A percentile compares a stretch with the other conserved stretches of the same genome.
These are phyloP conservation scores for Saccopteryx bilineata DNA, from an alignment of 2,113 vertebrate species.

Conservation along the genomic window DNA sequence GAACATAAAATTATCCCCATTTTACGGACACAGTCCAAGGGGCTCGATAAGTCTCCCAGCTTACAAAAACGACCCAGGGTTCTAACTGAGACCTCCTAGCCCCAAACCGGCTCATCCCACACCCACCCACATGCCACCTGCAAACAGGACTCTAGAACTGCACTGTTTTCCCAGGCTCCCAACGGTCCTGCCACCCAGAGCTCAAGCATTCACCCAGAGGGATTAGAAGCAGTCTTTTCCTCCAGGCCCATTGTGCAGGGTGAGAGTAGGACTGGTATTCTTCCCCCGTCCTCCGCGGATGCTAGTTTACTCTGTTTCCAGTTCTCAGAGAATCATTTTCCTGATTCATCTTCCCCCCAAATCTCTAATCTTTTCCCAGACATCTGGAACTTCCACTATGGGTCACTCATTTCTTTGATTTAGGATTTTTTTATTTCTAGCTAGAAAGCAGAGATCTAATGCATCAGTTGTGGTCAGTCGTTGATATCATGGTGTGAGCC, in stretches of 20 bases:
- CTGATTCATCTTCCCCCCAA: neutral
- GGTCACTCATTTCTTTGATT: constrained; percentile 8
- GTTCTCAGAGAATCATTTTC: neutral
- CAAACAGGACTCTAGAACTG: neutral
- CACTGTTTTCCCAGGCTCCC: neutral
- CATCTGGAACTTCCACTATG: neutral
- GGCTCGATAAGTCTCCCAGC: neutral
- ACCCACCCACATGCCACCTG: too few species aligned
- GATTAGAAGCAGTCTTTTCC: neutral
- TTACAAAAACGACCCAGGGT: neutral
- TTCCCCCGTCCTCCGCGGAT: too few species aligned
- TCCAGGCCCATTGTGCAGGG: neutral
- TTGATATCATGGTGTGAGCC: neutral
- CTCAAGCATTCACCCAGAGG: neutral
- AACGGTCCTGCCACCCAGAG: neutral
- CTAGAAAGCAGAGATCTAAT: neutral
- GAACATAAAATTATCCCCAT: neutral
- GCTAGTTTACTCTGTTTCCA: neutral
- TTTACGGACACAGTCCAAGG: neutral
- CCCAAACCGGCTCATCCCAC: neutral
- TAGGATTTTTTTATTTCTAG: neutral
- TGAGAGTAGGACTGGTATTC: neutral
- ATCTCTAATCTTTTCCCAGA: neutral
- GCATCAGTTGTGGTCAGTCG: neutral
- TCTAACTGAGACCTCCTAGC: neutral